Conservation (phyloP, 1,140 invertebrate genomes). For the Ooceraea biroi region DNA sequence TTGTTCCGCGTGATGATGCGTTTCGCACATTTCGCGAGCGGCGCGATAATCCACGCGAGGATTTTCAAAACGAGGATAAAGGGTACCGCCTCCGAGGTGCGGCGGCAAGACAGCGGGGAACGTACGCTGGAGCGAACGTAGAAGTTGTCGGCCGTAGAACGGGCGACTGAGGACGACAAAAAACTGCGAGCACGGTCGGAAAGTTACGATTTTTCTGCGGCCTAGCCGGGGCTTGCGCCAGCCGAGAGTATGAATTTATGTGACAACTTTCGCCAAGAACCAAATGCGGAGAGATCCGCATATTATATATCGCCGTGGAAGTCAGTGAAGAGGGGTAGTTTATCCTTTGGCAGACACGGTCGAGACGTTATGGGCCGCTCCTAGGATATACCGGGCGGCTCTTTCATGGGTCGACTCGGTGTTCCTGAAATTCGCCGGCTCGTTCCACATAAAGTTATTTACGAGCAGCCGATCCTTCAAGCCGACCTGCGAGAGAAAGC, state of each 20-base stretch:
- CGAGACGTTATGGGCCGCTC: slow-evolving; percentile 50
- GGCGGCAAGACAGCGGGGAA: slow-evolving; percentile 31
- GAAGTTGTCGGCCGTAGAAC: slow-evolving; percentile 33
- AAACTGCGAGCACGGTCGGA: slow-evolving; percentile 60
- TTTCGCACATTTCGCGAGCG: no score
- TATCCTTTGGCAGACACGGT: slow-evolving; percentile 68
- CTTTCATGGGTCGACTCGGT: slow-evolving; percentile 17
- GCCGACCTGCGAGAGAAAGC: background rate
- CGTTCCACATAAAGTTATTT: slow-evolving; percentile 47
- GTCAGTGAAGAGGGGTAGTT: slow-evolving; percentile 70
- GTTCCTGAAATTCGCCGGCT: slow-evolving; percentile 41
- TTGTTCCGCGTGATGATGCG: no score
- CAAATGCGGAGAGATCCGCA: slow-evolving; percentile 75
- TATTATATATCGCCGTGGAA: slow-evolving; percentile 74
- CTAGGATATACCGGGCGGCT: slow-evolving; percentile 34
- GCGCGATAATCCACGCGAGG: slow-evolving; percentile 52
- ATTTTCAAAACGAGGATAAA: slow-evolving; percentile 56
- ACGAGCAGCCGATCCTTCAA: background rate
- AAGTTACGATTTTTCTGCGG: slow-evolving; percentile 73
- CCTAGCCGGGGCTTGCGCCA: slow-evolving; percentile 28
- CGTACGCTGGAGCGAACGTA: slow-evolving; percentile 21
- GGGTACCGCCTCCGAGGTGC: background rate
- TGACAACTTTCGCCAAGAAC: slow-evolving; percentile 75
- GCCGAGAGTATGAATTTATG: slow-evolving; percentile 76
- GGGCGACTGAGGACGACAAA: slow-evolving; percentile 21